phyloP scores from a whole-genome alignment of 2,888 invertebrate species.

The Monoplex corrugatus region DNA sequence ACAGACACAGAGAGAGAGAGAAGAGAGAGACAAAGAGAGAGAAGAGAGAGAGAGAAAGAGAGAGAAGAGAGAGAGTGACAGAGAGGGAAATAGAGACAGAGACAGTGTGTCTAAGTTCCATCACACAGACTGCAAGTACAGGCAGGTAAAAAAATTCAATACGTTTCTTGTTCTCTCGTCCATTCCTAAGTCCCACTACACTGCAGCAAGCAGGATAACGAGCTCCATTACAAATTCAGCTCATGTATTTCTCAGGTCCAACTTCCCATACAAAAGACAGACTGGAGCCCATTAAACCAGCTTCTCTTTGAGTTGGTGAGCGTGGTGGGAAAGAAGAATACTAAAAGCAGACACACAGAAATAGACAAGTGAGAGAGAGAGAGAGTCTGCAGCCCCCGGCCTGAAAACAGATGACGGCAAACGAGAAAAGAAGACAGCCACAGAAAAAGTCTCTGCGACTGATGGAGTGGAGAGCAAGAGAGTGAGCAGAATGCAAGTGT shows the following conservation, averaged over 20 bases:
- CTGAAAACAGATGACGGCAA: slow-evolving; percentile 29
- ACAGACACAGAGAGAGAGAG: too few species aligned
- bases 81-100: too few species aligned
- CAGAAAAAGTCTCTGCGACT: not conserved
- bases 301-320: slow-evolving; percentile 5
- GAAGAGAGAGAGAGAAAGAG: too few species aligned
- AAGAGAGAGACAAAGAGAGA: too few species aligned
- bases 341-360: not conserved
- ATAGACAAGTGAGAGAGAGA: slow-evolving; percentile 33
- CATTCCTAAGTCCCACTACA: too few species aligned
- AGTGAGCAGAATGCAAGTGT: not conserved
- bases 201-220: not conserved
- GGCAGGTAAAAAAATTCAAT: too few species aligned
- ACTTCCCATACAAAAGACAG: slow-evolving; percentile 24
- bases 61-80: too few species aligned
- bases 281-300: slow-evolving; percentile 9
- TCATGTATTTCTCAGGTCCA: slow-evolving; percentile 21
- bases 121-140: too few species aligned
- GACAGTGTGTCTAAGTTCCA: too few species aligned
- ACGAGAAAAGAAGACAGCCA: slow-evolving; percentile 39
- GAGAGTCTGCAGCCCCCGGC: slow-evolving; percentile 36
- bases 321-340: not conserved
- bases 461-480: slow-evolving; percentile 9
- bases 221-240: slow-evolving; percentile 31
- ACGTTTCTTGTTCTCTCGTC: too few species aligned